These are phyloP conservation scores for Tromatobia lineatoria DNA, from an alignment of 2,888 invertebrate genomes.

Conservation along the genomic window DNA sequence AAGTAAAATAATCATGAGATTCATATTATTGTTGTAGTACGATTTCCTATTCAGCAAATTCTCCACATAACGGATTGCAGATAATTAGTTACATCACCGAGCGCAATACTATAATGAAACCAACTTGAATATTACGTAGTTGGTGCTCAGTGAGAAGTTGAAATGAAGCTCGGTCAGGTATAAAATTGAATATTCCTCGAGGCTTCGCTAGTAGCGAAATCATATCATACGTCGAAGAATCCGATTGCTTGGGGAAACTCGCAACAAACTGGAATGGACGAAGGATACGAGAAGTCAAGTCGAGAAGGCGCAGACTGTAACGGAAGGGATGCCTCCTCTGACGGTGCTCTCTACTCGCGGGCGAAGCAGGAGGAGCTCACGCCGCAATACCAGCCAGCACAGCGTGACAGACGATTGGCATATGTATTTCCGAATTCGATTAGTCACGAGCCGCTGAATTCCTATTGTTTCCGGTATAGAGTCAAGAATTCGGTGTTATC, in stretches of 20 bases:
- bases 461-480: conserved; percentile 58
- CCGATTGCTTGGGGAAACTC: conserved; percentile 30
- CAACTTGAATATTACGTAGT: not conserved
- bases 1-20: too few relatives aligned
- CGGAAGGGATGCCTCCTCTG: conserved; percentile 14
- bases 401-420: conserved; percentile 76
- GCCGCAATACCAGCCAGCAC: conserved; percentile 54
- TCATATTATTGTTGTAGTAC: too few relatives aligned
- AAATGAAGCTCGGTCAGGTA: not conserved
- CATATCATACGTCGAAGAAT: not conserved
- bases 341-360: conserved; percentile 22
- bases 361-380: conserved; percentile 41
- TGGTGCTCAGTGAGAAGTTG: not conserved
- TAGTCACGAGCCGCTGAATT: conserved; percentile 73
- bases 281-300: conserved; percentile 27
- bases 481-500: conserved; percentile 48
- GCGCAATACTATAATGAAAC: not conserved
- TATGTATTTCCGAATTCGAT: conserved; percentile 77
- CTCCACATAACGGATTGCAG: too few relatives aligned
- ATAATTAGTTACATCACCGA: too few relatives aligned
- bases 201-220: not conserved
- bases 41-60: too few relatives aligned
- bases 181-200: not conserved
- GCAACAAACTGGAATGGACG: conserved; percentile 30
- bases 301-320: conserved; percentile 35